Conservation (phyloP, 1,140 invertebrate genomes). For the Laodelphax striatellus region DNA sequence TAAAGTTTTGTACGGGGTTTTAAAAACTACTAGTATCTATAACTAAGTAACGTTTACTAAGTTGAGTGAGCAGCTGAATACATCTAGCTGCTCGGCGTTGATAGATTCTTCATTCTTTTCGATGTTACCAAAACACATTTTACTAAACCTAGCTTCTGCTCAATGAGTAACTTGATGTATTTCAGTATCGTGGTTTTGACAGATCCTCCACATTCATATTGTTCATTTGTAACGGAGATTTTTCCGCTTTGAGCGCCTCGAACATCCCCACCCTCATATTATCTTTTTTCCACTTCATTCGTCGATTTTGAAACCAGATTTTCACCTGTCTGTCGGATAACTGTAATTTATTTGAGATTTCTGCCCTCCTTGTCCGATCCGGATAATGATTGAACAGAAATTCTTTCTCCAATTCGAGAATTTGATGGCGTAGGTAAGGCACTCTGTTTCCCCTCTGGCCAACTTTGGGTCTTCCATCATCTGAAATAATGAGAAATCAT, state of each 20-base stretch:
- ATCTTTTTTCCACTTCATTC: constrained; percentile 97
- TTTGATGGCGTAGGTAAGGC: constrained; percentile 8
- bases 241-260: not conserved
- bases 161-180: no score
- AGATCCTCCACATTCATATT: not conserved
- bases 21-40: no score
- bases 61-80: no score
- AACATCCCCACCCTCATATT: constrained; percentile 13
- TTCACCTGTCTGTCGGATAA: constrained; percentile 55
- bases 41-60: no score
- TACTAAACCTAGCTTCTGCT: no score
- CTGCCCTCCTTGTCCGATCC: constrained; percentile 2
- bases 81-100: no score
- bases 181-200: no score
- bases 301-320: constrained; percentile 93
- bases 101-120: no score
- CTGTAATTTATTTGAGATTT: constrained; percentile 8
- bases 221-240: not conserved
- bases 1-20: no score
- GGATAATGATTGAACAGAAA: constrained; percentile 12
- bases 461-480: not conserved
- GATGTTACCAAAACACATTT: no score
- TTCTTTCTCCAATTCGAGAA: constrained; percentile 13
- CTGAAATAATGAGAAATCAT: constrained; percentile 2
- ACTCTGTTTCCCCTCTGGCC: constrained; percentile 12